phyloP scores from a whole-genome alignment of 2,888 invertebrate species.

The Eugnorisma glareosa region DNA sequence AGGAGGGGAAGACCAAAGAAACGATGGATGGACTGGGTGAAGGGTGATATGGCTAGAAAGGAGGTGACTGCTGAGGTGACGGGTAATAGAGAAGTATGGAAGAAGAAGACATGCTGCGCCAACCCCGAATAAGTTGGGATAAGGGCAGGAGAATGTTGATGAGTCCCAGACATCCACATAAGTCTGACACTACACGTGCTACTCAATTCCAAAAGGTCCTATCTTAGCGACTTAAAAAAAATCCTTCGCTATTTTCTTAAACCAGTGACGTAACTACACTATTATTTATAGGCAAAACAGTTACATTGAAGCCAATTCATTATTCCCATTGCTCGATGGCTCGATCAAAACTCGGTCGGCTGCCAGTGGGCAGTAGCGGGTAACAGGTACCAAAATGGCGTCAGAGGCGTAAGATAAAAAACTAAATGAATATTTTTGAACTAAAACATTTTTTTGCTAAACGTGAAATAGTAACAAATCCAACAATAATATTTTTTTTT shows the following conservation, averaged over 20 bases:
- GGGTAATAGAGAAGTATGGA: too few relatives aligned
- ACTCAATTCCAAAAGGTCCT: conserved; percentile 13
- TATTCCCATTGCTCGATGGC: conserved; percentile 56
- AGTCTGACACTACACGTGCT: too few relatives aligned
- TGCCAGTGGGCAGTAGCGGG: conserved; percentile 41
- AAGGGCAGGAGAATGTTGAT: too few relatives aligned
- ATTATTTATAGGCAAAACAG: conserved; percentile 61
- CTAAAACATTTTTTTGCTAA: conserved; percentile 45
- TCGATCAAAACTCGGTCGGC: conserved; percentile 52
- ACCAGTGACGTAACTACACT: conserved; percentile 4
- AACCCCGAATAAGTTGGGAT: too few relatives aligned
- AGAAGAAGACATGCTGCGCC: too few relatives aligned
- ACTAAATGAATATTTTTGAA: conserved; percentile 23
- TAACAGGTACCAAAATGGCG: conserved; percentile 25
- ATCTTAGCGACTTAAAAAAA: neutral
- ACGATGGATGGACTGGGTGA: too few relatives aligned
- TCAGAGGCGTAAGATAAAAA: conserved; percentile 48
- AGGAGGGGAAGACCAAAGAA: too few relatives aligned
- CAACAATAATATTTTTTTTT: conserved; percentile 23
- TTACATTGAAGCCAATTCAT: conserved; percentile 51
- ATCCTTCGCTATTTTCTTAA: neutral
- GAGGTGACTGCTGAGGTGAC: too few relatives aligned
- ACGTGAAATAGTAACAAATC: conserved; percentile 29
- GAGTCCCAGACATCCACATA: neutral
- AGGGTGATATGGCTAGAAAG: too few relatives aligned